phyloP scores from a whole-genome alignment of 2,113 vertebrate species.

The Stomatorhinus ivindoensis region DNA sequence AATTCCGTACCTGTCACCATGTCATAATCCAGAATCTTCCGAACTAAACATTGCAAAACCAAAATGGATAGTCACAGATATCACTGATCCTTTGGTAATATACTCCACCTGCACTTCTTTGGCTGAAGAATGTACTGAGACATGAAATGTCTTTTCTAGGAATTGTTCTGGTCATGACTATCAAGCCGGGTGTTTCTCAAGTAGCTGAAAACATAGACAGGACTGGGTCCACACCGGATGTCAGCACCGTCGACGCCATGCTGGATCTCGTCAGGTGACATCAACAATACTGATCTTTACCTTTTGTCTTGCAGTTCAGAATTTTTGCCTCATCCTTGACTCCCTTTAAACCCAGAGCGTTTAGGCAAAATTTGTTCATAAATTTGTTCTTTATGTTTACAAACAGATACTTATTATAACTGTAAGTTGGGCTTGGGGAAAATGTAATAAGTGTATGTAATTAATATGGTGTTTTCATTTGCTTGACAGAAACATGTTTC shows the following conservation, averaged over 20 bases:
- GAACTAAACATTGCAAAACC: neutral
- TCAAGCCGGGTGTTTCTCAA: conserved; percentile 88
- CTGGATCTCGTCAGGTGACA: conserved; percentile 87
- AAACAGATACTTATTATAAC: neutral
- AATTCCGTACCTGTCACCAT: neutral
- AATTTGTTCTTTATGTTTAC: neutral
- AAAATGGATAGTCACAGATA: neutral
- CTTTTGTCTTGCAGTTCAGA: neutral
- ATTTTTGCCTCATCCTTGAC: neutral
- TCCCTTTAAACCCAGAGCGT: neutral
- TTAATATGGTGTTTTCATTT: neutral
- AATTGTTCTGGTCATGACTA: conserved; percentile 83
- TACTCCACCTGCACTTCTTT: neutral
- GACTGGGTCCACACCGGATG: conserved; percentile 75
- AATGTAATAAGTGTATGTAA: neutral
- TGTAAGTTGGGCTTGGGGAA: neutral
- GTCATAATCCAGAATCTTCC: neutral
- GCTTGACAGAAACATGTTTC: conserved; percentile 88
- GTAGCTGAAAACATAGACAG: conserved; percentile 73
- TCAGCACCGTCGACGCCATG: conserved; percentile 85
- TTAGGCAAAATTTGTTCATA: neutral
- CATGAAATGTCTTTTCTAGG: conserved; percentile 52
- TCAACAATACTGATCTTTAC: neutral
- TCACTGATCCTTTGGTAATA: neutral
- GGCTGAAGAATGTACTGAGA: neutral